Conservation (phyloP, 1,140 invertebrate species). For the Hyphantria cunea region DNA sequence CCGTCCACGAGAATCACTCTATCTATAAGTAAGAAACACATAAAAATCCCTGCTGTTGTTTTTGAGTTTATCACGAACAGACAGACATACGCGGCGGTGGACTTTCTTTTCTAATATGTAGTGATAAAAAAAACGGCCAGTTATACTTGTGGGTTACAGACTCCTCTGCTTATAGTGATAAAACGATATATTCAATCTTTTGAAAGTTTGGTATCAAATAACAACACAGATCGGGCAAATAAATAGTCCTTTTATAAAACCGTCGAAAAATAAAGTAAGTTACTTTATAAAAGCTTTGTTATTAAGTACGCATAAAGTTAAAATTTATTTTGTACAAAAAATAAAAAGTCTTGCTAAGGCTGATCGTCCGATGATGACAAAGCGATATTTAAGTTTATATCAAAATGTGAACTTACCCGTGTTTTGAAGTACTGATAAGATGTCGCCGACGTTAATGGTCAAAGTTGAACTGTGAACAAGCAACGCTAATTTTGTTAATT, state of each 20-base stretch:
- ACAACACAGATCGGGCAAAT: conserved; percentile 19
- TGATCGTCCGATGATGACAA: conserved; percentile 33
- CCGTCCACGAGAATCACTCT: too few species aligned
- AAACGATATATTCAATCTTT: conserved; percentile 17
- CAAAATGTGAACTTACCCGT: conserved; percentile 40
- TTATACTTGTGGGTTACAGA: too few species aligned
- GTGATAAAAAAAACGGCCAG: too few species aligned
- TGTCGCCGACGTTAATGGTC: conserved; percentile 39
- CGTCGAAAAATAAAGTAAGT: conserved; percentile 35
- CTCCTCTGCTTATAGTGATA: too few species aligned
- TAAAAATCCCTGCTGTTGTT: too few species aligned
- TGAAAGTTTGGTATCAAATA: conserved; percentile 2
- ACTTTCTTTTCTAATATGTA: too few species aligned
- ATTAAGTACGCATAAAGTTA: conserved; percentile 27
- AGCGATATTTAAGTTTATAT: conserved; percentile 42
- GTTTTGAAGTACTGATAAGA: conserved; percentile 37
- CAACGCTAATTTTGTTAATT: conserved; percentile 18
- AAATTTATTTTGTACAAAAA: conserved; percentile 12
- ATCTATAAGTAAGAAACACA: too few species aligned
- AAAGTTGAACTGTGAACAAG: conserved; percentile 54
- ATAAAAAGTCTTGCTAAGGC: background rate
- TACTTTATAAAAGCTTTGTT: conserved; percentile 35
- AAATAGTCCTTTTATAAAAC: too few species aligned
- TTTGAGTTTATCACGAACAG: too few species aligned
- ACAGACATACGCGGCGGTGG: too few species aligned